These are phyloP conservation scores for Drosophila sordidula DNA, from an alignment of 2,888 invertebrate species.

Conservation along the genomic window DNA sequence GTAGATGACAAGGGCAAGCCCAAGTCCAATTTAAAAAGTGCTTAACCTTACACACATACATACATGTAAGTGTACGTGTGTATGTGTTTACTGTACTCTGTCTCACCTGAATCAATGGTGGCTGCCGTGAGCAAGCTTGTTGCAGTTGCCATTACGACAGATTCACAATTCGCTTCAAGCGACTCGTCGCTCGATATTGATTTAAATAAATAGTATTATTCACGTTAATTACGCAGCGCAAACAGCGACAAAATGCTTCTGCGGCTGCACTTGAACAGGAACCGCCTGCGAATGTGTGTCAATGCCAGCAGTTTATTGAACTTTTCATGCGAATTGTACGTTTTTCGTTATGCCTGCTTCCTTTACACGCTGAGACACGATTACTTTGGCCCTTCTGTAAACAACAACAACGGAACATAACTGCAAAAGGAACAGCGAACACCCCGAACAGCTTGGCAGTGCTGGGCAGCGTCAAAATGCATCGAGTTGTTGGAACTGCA, in stretches of 20 bases:
- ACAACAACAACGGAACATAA: slow-evolving; percentile 13
- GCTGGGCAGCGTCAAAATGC: slow-evolving; percentile 30
- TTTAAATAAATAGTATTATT: slow-evolving; percentile 21
- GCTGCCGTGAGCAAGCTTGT: slow-evolving; percentile 47
- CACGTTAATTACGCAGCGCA: slow-evolving; percentile 8
- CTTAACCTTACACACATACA: slow-evolving; percentile 60
- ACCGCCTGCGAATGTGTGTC: slow-evolving; percentile 55
- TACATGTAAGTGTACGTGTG: neutral
- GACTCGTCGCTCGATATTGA: slow-evolving; percentile 9
- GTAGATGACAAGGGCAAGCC: slow-evolving; percentile 56
- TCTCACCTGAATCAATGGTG: slow-evolving; percentile 51
- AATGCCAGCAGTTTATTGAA: slow-evolving; percentile 65
- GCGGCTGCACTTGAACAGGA: slow-evolving; percentile 25
- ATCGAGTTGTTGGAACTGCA: slow-evolving; percentile 15
- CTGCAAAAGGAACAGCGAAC: slow-evolving; percentile 28
- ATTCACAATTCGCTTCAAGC: slow-evolving; percentile 10
- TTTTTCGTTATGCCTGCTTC: slow-evolving; percentile 8
- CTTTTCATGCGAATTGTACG: slow-evolving; percentile 17
- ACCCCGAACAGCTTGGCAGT: slow-evolving; percentile 23
- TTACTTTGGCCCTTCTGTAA: slow-evolving; percentile 21
- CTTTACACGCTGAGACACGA: slow-evolving; percentile 10
- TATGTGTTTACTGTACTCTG: neutral
- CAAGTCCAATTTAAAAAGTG: slow-evolving; percentile 58
- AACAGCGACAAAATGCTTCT: slow-evolving; percentile 11
- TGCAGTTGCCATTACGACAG: slow-evolving; percentile 54